Evolutionary conservation across 2,113 vertebrate genomes (phyloP).

Genomic region (Stegastes partitus): DNA sequence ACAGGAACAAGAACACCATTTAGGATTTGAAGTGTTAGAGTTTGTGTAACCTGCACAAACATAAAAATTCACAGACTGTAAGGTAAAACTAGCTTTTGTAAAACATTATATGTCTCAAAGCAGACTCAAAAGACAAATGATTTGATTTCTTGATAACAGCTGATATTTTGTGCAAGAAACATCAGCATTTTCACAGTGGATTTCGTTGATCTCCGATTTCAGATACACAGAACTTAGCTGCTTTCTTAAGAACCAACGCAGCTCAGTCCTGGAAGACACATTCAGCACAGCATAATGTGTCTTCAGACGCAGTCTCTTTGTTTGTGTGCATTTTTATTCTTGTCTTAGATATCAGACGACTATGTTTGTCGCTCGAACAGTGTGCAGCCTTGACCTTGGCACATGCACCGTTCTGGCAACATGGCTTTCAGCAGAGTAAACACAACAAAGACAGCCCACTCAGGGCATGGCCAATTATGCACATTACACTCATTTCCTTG

Average conservation of each 20-base stretch:
- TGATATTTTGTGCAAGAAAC: constrained; percentile 2
- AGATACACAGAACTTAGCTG: constrained; percentile 21
- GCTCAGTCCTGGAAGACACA: constrained; percentile 10
- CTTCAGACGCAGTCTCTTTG: not conserved
- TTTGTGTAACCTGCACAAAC: not conserved
- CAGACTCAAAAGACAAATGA: not conserved
- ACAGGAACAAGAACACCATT: too few relatives aligned
- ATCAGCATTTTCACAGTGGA: constrained; percentile 30
- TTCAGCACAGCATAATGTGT: not conserved
- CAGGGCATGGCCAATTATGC: constrained; percentile 38
- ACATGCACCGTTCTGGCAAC: constrained; percentile 51
- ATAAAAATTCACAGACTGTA: too few relatives aligned
- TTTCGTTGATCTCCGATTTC: constrained; percentile 8
- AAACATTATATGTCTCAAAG: too few relatives aligned
- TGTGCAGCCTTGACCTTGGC: constrained; percentile 40
- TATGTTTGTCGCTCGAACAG: not conserved
- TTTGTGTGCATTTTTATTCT: not conserved
- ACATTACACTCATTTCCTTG: constrained; percentile 68
- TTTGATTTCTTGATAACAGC: not conserved
- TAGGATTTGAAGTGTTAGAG: not conserved
- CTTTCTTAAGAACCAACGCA: constrained; percentile 18
- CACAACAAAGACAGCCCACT: constrained; percentile 44
- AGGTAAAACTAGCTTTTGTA: too few relatives aligned
- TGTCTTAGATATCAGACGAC: not conserved
- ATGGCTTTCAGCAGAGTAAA: constrained; percentile 51